These are phyloP conservation scores for Spatulosminthurus flaviceps DNA, from an alignment of 2,888 invertebrate species.

Conservation along the genomic window DNA sequence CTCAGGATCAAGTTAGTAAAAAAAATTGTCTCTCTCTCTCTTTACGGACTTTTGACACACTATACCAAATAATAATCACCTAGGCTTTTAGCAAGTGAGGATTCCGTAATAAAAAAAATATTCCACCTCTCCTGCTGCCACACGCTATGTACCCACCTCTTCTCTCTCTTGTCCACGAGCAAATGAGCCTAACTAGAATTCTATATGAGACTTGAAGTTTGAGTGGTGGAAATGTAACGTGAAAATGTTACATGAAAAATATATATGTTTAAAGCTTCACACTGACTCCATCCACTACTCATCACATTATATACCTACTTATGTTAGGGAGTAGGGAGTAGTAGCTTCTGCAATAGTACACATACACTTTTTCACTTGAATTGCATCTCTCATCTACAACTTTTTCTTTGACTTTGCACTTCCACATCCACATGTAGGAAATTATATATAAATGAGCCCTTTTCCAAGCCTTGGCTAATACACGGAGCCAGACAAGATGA, in stretches of 20 bases:
- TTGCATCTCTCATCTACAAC: not conserved
- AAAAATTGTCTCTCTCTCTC: not conserved
- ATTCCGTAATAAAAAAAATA: not conserved
- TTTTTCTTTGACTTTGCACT: no score
- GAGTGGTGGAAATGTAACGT: no score
- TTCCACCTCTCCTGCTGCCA: not conserved
- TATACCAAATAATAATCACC: not conserved
- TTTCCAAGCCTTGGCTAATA: not conserved
- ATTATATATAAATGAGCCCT: no score
- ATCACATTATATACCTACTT: no score
- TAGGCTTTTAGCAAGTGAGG: not conserved
- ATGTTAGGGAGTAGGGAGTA: no score
- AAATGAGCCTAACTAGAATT: constrained; percentile 3
- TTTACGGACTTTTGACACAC: constrained; percentile 2
- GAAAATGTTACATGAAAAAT: no score
- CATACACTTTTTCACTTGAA: not conserved
- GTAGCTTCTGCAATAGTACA: not conserved
- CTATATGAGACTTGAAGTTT: not conserved
- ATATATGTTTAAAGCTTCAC: no score
- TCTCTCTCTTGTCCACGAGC: not conserved
- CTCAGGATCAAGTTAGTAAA: no score
- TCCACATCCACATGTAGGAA: no score
- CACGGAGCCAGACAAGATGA: no score
- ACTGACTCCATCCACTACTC: no score
- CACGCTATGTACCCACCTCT: not conserved